Conservation (phyloP, 2,888 invertebrate species). For the Aphodius granarius region DNA sequence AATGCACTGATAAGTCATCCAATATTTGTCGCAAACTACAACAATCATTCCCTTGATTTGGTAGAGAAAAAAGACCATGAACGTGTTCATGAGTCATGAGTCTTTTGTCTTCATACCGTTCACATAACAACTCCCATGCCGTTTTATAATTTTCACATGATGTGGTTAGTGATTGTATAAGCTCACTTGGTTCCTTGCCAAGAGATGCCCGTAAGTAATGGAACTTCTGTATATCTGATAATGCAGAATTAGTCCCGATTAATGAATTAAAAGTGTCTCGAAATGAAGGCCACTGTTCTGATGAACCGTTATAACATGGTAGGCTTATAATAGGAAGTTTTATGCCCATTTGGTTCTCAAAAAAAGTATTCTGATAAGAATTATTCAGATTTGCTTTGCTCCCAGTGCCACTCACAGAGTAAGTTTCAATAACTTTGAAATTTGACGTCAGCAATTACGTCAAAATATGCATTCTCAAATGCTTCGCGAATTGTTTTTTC, state of each 20-base stretch:
- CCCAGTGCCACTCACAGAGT: no score
- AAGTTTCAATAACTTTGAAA: no score
- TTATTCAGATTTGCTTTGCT: no score
- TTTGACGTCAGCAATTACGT: no score
- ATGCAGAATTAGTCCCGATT: slow-evolving; percentile 8
- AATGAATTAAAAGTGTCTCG: slow-evolving; percentile 23
- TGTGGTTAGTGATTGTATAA: slow-evolving; percentile 19
- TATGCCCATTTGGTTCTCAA: neutral
- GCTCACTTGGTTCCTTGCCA: slow-evolving; percentile 16
- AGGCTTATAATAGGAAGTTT: slow-evolving; percentile 17
- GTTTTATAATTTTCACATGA: slow-evolving; percentile 21
- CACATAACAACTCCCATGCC: slow-evolving; percentile 23
- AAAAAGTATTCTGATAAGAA: no score
- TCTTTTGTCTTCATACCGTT: slow-evolving; percentile 33
- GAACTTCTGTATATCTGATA: slow-evolving; percentile 26
- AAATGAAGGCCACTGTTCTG: slow-evolving; percentile 18
- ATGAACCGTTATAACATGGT: slow-evolving; percentile 14
- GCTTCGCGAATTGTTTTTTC: no score
- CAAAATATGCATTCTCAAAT: no score
- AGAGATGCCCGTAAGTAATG: slow-evolving; percentile 24
- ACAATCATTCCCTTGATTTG: slow-evolving; percentile 22
- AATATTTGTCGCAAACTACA: slow-evolving; percentile 27
- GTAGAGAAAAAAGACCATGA: slow-evolving; percentile 30
- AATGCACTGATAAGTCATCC: slow-evolving; percentile 32
- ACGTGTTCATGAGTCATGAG: slow-evolving; percentile 34